Conservation (phyloP, 2,113 vertebrate species). For the Oryzias celebensis region DNA sequence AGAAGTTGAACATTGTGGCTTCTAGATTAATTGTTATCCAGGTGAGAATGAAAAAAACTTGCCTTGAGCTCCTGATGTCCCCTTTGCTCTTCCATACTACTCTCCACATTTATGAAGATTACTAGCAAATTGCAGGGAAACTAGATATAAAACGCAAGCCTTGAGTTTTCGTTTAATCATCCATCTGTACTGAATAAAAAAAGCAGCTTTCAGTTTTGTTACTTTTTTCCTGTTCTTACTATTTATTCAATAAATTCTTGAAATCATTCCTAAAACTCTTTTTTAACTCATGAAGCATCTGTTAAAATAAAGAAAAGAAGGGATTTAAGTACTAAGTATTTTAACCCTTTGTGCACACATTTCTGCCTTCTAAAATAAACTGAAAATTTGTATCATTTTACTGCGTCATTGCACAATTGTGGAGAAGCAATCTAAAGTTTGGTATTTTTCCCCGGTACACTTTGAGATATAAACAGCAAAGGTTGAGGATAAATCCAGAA, state of each 20-base stretch:
- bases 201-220: neutral
- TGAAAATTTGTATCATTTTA: too few species aligned
- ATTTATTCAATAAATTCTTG: conserved; percentile 28
- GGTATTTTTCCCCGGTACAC: too few species aligned
- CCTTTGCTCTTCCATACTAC: conserved; percentile 30
- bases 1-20: conserved; percentile 27
- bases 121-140: conserved; percentile 4
- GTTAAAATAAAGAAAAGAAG: too few species aligned
- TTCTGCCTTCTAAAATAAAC: too few species aligned
- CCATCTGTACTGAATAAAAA: conserved; percentile 6
- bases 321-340: too few species aligned
- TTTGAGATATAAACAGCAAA: too few species aligned
- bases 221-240: conserved; percentile 2
- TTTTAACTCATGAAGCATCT: too few species aligned
- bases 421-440: too few species aligned
- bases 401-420: too few species aligned
- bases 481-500: too few species aligned
- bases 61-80: conserved; percentile 26
- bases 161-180: neutral
- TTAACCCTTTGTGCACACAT: too few species aligned
- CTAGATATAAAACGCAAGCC: neutral
- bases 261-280: neutral
- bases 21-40: conserved; percentile 30
- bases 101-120: conserved; percentile 25
- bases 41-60: conserved; percentile 33